Percentiles rank a stretch among this genome's conserved stretches.
Evolutionary conservation across 2,797 vertebrate species (phyloP).

Genomic region (Lophotriccus pileatus): DNA sequence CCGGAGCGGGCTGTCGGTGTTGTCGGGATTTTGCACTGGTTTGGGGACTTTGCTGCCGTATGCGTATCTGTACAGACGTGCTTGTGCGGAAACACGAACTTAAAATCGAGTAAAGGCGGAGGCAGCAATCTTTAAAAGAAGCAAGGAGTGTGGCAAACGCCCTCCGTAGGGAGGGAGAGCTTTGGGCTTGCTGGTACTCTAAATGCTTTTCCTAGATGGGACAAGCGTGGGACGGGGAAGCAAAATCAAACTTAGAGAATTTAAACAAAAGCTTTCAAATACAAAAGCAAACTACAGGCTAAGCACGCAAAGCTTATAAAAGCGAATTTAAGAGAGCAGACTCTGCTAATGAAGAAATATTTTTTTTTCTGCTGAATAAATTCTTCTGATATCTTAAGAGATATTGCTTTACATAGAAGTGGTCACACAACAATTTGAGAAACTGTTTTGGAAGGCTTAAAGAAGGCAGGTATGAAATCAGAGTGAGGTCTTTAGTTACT

Average conservation of each 20-base stretch:
- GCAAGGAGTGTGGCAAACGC: background rate
- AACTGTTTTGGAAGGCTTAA: background rate
- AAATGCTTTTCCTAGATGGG: background rate
- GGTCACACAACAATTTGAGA: fast-evolving
- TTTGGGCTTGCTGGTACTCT: background rate
- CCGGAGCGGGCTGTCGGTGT: background rate
- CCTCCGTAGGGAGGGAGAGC: background rate
- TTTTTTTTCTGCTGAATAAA: background rate
- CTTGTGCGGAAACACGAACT: background rate
- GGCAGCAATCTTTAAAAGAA: background rate
- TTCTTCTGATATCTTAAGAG: background rate
- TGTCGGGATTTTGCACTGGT: background rate
- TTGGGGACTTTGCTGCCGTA: fast-evolving
- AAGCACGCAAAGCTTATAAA: background rate
- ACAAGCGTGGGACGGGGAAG: background rate
- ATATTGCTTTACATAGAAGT: background rate
- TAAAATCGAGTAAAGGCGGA: background rate
- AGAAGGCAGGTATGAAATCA: background rate
- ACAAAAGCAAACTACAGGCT: background rate
- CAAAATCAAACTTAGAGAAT: background rate
- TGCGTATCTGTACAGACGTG: background rate
- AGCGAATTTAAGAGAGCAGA: background rate
- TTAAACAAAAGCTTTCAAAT: background rate
- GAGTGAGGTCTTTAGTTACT: background rate
- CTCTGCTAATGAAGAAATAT: background rate